Evolutionary conservation across 2,113 vertebrate genomes (phyloP).

Genomic region (Lepus americanus): DNA sequence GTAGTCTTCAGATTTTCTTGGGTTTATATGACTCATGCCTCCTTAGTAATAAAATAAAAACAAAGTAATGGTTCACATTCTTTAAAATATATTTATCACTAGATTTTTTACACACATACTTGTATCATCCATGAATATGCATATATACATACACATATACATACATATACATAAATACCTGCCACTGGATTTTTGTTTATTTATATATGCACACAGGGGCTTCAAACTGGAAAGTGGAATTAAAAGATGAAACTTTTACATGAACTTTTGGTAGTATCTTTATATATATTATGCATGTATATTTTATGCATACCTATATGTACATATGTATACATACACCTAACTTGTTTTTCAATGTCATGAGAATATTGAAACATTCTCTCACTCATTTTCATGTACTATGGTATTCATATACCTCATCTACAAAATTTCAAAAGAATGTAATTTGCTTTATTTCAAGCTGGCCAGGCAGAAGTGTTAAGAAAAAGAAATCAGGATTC

Average conservation of each 20-base stretch:
- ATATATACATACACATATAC: neutral
- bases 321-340: neutral
- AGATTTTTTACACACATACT: neutral
- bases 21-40: neutral
- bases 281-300: too few relatives aligned
- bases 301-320: neutral
- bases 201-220: too few relatives aligned
- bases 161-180: neutral
- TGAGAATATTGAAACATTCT: neutral
- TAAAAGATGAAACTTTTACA: too few relatives aligned
- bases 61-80: neutral
- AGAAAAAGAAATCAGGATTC: conserved; percentile 29
- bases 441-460: conserved; percentile 31
- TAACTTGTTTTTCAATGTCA: conserved; percentile 26
- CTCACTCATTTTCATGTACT: neutral
- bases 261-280: too few relatives aligned
- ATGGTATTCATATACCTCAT: neutral
- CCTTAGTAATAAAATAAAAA: conserved; percentile 14
- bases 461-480: neutral
- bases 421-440: conserved; percentile 6
- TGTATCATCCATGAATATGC: neutral
- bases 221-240: too few relatives aligned
- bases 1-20: neutral
- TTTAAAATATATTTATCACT: neutral
- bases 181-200: too few relatives aligned